These are phyloP conservation scores for Pteropus rufus DNA, from an alignment of 2,797 vertebrate species.

Conservation along the genomic window DNA sequence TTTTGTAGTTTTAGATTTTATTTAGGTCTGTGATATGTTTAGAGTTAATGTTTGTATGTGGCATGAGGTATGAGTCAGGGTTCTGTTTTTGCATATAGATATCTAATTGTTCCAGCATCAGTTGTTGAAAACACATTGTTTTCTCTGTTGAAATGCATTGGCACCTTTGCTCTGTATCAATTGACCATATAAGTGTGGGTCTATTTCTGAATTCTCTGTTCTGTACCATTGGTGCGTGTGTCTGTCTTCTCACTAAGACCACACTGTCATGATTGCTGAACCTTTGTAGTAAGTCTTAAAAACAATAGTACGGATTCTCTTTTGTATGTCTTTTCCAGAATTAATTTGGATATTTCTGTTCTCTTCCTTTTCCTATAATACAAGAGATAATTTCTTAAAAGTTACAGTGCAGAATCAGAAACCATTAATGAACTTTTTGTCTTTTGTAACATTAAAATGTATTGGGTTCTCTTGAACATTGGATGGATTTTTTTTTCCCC, in stretches of 20 bases:
- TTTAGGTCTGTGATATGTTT: neutral
- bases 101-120: neutral
- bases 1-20: slow-evolving; percentile 7
- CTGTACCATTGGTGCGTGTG: neutral
- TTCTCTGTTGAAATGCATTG: neutral
- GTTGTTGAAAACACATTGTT: neutral
- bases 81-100: neutral
- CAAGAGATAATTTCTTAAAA: slow-evolving; percentile 18
- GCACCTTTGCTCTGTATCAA: neutral
- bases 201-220: slow-evolving; percentile 17
- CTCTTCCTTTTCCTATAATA: neutral
- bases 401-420: neutral
- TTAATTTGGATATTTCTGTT: neutral
- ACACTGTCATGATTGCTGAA: neutral
- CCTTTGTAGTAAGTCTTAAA: neutral
- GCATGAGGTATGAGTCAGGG: neutral
- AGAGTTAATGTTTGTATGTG: neutral
- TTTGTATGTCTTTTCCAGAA: neutral
- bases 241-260: neutral
- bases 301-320: neutral
- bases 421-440: slow-evolving; percentile 21
- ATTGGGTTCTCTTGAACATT: neutral
- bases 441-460: slow-evolving; percentile 25
- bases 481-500: neutral
- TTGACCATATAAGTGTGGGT: neutral